These are phyloP conservation scores for Hypselothyrea guttata DNA, from an alignment of 2,888 invertebrate species.

Conservation along the genomic window DNA sequence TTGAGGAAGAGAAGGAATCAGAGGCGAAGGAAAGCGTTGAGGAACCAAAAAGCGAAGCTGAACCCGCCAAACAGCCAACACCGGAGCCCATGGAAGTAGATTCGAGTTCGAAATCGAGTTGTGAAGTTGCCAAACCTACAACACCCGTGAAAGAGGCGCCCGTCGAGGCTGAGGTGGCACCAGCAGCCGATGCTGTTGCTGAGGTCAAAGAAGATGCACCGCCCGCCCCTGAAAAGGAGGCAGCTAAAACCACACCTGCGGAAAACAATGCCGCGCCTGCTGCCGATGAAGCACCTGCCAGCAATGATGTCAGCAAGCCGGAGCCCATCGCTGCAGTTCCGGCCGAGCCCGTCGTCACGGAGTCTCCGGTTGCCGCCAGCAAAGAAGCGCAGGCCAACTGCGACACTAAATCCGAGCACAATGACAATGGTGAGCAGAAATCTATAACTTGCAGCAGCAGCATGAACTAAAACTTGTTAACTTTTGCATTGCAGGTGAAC, in stretches of 20 bases:
- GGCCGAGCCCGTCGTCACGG: slow-evolving; percentile 29
- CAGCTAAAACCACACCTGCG: slow-evolving; percentile 20
- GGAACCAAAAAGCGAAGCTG: slow-evolving; percentile 34
- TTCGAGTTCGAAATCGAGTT: slow-evolving; percentile 55
- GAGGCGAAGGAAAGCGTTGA: slow-evolving; percentile 25
- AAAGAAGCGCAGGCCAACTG: slow-evolving; percentile 49
- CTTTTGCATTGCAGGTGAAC: slow-evolving; percentile 71
- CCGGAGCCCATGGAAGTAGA: slow-evolving; percentile 81
- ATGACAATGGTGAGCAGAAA: slow-evolving; percentile 67
- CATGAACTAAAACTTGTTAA: neutral
- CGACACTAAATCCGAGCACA: slow-evolving; percentile 65
- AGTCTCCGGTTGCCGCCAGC: slow-evolving; percentile 38
- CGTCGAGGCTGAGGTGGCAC: slow-evolving; percentile 14
- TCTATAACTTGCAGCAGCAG: too few species aligned
- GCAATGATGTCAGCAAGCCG: slow-evolving; percentile 48
- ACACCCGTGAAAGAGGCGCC: slow-evolving; percentile 32
- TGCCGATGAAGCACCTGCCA: slow-evolving; percentile 30
- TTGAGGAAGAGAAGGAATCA: slow-evolving; percentile 23
- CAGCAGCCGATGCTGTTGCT: slow-evolving; percentile 32
- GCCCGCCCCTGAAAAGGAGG: slow-evolving; percentile 22
- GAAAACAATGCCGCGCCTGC: slow-evolving; percentile 27
- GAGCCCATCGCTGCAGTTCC: slow-evolving; percentile 20
- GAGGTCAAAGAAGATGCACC: slow-evolving; percentile 42
- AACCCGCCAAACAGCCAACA: slow-evolving; percentile 56
- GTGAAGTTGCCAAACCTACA: slow-evolving; percentile 27